phyloP scores from a whole-genome alignment of 2,888 invertebrate species.

The Hypselothyrea guttata region DNA sequence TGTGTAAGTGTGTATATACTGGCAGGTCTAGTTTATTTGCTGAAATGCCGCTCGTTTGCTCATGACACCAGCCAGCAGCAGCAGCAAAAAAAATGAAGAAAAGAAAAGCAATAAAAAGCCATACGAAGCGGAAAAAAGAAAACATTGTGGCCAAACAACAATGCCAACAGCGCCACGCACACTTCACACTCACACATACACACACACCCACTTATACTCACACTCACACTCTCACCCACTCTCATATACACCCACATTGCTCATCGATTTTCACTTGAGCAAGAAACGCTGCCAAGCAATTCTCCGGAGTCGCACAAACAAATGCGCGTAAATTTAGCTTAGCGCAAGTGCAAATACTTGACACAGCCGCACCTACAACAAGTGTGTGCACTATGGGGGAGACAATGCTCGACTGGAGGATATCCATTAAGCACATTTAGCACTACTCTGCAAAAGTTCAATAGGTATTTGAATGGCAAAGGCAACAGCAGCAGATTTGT shows the following conservation, averaged over 20 bases:
- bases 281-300: slow-evolving; percentile 46
- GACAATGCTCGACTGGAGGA: background rate
- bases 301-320: slow-evolving; percentile 72
- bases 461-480: too few relatives aligned
- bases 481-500: too few relatives aligned
- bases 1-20: slow-evolving; percentile 24
- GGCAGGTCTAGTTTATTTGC: slow-evolving; percentile 71
- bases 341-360: slow-evolving; percentile 75
- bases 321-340: slow-evolving; percentile 78
- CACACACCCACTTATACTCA: slow-evolving; percentile 17
- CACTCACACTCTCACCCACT: slow-evolving; percentile 5
- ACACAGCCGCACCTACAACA: slow-evolving; percentile 67
- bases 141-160: slow-evolving; percentile 73
- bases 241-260: slow-evolving; percentile 19
- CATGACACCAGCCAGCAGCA: slow-evolving; percentile 71
- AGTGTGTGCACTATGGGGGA: background rate
- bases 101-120: slow-evolving; percentile 72
- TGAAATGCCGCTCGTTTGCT: slow-evolving; percentile 72
- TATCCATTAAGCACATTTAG: slow-evolving; percentile 8
- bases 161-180: slow-evolving; percentile 55
- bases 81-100: slow-evolving; percentile 12
- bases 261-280: slow-evolving; percentile 74
- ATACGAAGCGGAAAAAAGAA: slow-evolving; percentile 68
- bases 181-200: slow-evolving; percentile 40
- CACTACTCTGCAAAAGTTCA: background rate